Conservation (phyloP, 2,113 vertebrate genomes). For the Hippocampus abdominalis region DNA sequence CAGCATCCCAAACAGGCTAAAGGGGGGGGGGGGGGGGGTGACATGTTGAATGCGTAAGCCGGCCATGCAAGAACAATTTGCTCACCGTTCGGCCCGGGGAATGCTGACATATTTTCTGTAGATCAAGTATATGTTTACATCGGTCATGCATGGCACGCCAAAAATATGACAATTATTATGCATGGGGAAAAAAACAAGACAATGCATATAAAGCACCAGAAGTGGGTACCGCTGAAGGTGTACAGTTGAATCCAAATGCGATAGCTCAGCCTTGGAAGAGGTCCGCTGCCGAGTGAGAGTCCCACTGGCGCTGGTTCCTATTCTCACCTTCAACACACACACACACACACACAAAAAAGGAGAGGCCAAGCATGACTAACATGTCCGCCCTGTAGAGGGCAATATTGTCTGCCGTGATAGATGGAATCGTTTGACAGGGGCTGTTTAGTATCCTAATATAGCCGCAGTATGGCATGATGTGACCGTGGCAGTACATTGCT, state of each 20-base stretch:
- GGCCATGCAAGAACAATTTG: too few species aligned
- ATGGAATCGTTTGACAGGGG: slow-evolving; percentile 27
- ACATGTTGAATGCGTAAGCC: too few species aligned
- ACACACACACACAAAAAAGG: slow-evolving; percentile 4
- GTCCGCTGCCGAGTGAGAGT: neutral
- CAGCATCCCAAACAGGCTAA: too few species aligned
- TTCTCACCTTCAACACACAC: neutral
- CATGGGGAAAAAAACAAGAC: neutral
- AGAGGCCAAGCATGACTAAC: slow-evolving; percentile 55
- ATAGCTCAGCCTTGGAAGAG: neutral
- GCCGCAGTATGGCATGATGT: slow-evolving; percentile 32
- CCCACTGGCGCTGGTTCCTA: neutral
- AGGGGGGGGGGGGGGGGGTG: too few species aligned
- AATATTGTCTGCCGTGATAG: slow-evolving; percentile 59
- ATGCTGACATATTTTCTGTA: too few species aligned
- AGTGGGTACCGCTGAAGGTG: neutral
- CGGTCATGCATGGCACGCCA: too few species aligned
- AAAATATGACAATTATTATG: neutral
- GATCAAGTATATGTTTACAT: too few species aligned
- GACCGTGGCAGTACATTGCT: neutral
- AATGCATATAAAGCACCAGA: neutral
- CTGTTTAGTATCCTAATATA: slow-evolving; percentile 35
- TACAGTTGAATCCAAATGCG: neutral
- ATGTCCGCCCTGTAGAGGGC: slow-evolving; percentile 69
- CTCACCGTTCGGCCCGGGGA: too few species aligned